Base-by-base conservation (phyloP, 2,888 invertebrate species). In the Cepaea hortensis region DNA sequence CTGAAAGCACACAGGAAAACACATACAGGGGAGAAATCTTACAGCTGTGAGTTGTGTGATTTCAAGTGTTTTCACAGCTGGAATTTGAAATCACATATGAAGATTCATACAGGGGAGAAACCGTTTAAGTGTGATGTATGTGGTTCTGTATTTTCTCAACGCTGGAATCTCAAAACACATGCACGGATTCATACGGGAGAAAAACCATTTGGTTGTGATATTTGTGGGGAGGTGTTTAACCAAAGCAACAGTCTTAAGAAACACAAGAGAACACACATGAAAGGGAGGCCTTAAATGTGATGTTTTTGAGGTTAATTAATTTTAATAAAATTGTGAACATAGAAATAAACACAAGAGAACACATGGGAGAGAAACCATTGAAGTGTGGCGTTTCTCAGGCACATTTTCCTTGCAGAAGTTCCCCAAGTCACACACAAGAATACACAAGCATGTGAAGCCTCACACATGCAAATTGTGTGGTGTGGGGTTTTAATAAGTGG, bases 21-120 rank as follows among this genome's bases (percentile, higher is more conserved):
- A 6, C 88, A 88, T 77, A 85, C 86, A 4, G 86, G 86, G 18
- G 86, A 86, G 62, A 84, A 84, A 15, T 84, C 88, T 20, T 81
- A 81, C 77, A 15, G 23, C 9, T 88, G 88, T 50, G 70, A 55
- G 46, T 6, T 75, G 35, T 88, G 88, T 81, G 75, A 46, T n/a
- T 61, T 81, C 55, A 70, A 55, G 0, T 88, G 86, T 80, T 70
- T 77, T 18, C 68, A 70, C 4, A 70, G 70, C 50, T 76, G 76
- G 50, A 80, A 84, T 46, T 81, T 88, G 7, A 65, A 84, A 9
- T 73, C 79, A 5, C 88, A 88, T 75, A 18, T 76, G 65, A 55
- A 79, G n/a, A 84, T 23, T 23, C 88, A 88, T 81, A 84, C 85
- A 20, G 88, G 88, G 5, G 80, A 86, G 72, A 79, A 61, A 46